These are phyloP conservation scores for Drosophila orosa DNA, from an alignment of 1,140 invertebrate species.

Conservation along the genomic window DNA sequence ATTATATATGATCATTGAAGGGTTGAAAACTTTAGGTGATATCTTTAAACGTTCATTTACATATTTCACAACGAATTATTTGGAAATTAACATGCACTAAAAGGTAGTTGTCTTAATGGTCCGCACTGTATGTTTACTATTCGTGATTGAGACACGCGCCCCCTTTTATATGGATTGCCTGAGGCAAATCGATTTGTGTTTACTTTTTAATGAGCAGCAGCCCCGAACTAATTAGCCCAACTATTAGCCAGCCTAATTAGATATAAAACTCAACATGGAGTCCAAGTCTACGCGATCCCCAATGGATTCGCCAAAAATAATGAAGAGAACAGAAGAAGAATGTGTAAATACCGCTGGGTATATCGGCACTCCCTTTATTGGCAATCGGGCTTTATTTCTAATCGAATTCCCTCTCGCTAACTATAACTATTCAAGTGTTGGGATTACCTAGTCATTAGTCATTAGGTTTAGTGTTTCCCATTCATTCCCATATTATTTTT, in stretches of 20 bases:
- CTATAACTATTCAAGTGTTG: background rate
- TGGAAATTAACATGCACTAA: background rate
- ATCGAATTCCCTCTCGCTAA: background rate
- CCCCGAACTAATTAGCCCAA: constrained; percentile 62
- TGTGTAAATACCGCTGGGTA: background rate
- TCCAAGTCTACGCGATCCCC: background rate
- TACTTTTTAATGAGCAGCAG: constrained; percentile 53
- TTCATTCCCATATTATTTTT: background rate
- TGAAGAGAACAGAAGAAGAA: background rate
- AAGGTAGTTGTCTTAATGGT: background rate
- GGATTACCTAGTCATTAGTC: background rate
- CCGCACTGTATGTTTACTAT: constrained; percentile 16
- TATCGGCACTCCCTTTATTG: background rate
- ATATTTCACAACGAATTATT: background rate
- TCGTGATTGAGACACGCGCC: constrained; percentile 62
- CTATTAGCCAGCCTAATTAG: constrained; percentile 71
- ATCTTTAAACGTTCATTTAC: background rate
- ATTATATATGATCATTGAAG: background rate
- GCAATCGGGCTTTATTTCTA: background rate
- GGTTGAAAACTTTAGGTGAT: too few relatives aligned
- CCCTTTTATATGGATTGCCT: constrained; percentile 6
- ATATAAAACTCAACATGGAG: constrained; percentile 29
- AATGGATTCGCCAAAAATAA: background rate
- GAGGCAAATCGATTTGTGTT: constrained; percentile 64
- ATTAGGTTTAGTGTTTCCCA: background rate